Conservation (phyloP, 1,140 invertebrate genomes). For the Thalassaphorura encarpata region DNA sequence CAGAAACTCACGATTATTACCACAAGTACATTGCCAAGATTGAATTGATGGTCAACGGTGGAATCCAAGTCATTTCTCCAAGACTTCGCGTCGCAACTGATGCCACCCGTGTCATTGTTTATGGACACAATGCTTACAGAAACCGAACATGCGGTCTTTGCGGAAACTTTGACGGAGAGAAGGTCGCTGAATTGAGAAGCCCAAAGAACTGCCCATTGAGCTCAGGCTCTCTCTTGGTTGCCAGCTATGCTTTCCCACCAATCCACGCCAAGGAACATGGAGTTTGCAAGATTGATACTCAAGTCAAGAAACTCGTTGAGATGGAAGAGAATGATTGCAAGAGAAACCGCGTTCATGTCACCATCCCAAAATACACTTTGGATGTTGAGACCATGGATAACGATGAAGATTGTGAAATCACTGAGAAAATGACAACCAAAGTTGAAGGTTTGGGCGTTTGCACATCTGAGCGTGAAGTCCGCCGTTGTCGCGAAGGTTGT, state of each 20-base stretch:
- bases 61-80: slow-evolving; percentile 23
- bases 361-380: not conserved
- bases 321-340: slow-evolving; percentile 18
- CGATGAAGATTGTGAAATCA: not conserved
- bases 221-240: slow-evolving; percentile 23
- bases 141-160: slow-evolving; percentile 30
- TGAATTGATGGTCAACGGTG: slow-evolving; percentile 20
- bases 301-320: slow-evolving; percentile 13
- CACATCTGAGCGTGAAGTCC: not conserved
- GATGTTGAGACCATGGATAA: not conserved
- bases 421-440: not conserved
- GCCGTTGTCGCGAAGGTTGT: not conserved
- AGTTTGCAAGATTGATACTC: slow-evolving; percentile 18
- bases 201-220: slow-evolving; percentile 26
- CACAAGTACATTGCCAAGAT: slow-evolving; percentile 21
- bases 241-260: slow-evolving; percentile 21
- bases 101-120: slow-evolving; percentile 18
- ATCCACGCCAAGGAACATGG: not conserved
- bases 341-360: not conserved
- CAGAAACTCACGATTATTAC: slow-evolving; percentile 2
- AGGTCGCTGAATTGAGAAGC: slow-evolving; percentile 25
- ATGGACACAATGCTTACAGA: slow-evolving; percentile 6
- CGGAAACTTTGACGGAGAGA: slow-evolving; percentile 27
- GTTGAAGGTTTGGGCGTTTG: not conserved
- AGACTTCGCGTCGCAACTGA: slow-evolving; percentile 23